Evolutionary conservation across 1,140 invertebrate species (phyloP).

Genomic region (Olivierus martensii): DNA sequence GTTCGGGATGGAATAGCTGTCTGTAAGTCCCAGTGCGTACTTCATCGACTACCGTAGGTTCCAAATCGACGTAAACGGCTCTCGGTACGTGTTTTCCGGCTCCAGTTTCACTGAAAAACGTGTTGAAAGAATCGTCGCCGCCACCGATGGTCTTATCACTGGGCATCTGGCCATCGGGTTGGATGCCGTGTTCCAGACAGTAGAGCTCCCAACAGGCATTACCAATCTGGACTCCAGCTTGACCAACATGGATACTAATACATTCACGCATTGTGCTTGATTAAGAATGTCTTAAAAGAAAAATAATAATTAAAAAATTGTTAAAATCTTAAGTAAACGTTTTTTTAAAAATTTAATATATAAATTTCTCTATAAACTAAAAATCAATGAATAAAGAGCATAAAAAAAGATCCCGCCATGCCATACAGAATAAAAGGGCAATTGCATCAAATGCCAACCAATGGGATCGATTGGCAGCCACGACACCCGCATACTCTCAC

Average conservation of each 20-base stretch:
- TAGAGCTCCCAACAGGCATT: conserved; percentile 71
- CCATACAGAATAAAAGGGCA: no score
- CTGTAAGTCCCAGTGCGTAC: conserved; percentile 47
- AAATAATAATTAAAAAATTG: not conserved
- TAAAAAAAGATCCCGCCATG: no score
- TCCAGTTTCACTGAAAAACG: conserved; percentile 79
- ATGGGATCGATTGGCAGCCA: no score
- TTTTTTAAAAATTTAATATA: no score
- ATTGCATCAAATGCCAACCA: no score
- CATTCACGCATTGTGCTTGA: conserved; percentile 46
- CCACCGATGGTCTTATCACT: conserved; percentile 31
- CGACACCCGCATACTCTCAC: no score
- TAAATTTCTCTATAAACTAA: no score
- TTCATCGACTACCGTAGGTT: conserved; percentile 72
- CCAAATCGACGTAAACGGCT: conserved; percentile 72
- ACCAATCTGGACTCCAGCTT: conserved; percentile 79
- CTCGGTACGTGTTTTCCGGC: conserved; percentile 73
- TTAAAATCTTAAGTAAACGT: not conserved
- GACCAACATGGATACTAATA: conserved; percentile 72
- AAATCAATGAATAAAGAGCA: no score
- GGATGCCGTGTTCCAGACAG: conserved; percentile 78
- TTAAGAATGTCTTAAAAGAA: not conserved
- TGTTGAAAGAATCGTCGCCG: conserved; percentile 71
- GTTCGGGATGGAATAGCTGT: conserved; percentile 52
- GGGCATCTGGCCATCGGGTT: conserved; percentile 32